These are phyloP conservation scores for Furnarius figulus DNA, from an alignment of 2,113 vertebrate genomes.

Conservation along the genomic window DNA sequence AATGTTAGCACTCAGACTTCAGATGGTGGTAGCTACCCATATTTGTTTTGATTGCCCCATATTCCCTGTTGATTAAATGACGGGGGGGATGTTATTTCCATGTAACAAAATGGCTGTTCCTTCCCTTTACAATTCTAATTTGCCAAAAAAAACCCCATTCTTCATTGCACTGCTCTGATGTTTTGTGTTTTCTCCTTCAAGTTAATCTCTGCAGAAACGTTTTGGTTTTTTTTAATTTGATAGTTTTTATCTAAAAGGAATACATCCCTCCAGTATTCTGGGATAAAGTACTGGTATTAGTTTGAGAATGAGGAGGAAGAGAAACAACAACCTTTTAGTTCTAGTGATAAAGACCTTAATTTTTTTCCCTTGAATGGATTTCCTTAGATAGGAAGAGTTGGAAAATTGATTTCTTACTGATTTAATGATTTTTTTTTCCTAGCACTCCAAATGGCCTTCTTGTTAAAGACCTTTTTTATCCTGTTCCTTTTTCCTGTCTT, in stretches of 20 bases:
- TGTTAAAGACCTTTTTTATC: background rate
- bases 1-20: background rate
- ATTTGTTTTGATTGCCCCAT: background rate
- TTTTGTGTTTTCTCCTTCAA: background rate
- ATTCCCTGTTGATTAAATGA: background rate
- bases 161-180: background rate
- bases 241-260: background rate
- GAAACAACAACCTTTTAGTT: background rate
- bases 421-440: background rate
- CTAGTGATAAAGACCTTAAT: background rate
- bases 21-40: background rate
- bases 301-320: background rate
- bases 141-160: background rate
- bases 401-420: constrained; percentile 43
- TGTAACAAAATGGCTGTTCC: background rate
- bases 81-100: background rate
- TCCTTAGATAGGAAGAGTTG: background rate
- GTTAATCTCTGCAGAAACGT: background rate
- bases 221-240: background rate
- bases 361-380: background rate
- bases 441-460: background rate
- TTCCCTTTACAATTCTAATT: background rate
- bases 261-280: background rate
- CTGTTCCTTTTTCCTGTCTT: background rate
- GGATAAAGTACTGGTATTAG: background rate